A percentile compares a stretch with the other conserved stretches of the same genome.
phyloP scores from a whole-genome alignment of 2,888 invertebrate species.

The Antheraea yamamai region DNA sequence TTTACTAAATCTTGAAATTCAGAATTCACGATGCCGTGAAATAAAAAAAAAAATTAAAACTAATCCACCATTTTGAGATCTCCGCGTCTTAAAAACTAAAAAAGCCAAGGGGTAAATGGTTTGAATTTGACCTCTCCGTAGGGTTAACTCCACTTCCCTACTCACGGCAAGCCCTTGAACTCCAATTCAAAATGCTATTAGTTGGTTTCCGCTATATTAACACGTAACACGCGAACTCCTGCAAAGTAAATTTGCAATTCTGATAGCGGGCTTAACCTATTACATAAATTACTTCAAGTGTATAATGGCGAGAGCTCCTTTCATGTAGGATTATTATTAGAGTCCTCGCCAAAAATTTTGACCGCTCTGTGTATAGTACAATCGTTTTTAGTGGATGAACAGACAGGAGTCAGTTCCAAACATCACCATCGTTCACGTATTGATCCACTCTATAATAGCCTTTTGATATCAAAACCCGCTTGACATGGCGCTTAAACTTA shows the following conservation, averaged over 20 bases:
- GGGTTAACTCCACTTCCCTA: background rate
- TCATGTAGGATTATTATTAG: background rate
- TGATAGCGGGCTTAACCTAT: background rate
- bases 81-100: too few species aligned
- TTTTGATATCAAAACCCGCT: too few species aligned
- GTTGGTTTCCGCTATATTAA: slow-evolving; percentile 7
- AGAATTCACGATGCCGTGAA: background rate
- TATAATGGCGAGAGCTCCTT: background rate
- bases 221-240: slow-evolving; percentile 21
- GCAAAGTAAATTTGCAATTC: slow-evolving; percentile 29
- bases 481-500: too few species aligned
- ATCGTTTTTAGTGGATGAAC: too few species aligned
- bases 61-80: too few species aligned
- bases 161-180: slow-evolving; percentile 16
- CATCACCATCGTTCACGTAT: too few species aligned
- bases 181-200: background rate
- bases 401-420: too few species aligned
- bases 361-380: too few species aligned
- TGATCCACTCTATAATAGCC: too few species aligned
- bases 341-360: too few species aligned
- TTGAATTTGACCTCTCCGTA: background rate
- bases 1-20: too few species aligned
- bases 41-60: too few species aligned
- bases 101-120: background rate
- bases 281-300: background rate